Percentiles rank a stretch among this genome's conserved stretches.
Conservation (phyloP, 1,140 invertebrate species). For the Cardiocondyla obscurior region DNA sequence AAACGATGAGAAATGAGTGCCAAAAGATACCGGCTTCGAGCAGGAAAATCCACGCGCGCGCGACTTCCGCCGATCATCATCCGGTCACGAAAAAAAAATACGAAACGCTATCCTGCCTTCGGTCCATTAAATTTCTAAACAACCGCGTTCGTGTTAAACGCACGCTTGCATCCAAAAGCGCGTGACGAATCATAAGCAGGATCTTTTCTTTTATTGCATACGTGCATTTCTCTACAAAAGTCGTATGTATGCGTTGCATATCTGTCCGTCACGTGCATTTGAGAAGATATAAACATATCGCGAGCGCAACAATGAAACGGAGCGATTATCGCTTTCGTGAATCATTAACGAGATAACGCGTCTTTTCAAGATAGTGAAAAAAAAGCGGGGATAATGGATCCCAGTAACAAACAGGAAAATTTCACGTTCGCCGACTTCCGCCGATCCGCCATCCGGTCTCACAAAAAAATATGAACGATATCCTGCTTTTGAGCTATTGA, state of each 20-base stretch:
- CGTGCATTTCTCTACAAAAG: no score
- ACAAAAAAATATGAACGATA: background rate
- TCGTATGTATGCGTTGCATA: no score
- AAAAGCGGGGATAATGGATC: background rate
- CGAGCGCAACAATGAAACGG: no score
- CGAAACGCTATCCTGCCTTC: background rate
- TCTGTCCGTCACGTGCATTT: no score
- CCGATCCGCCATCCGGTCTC: slow-evolving; percentile 24
- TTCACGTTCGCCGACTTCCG: background rate
- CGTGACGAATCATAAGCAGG: background rate
- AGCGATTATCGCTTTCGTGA: no score
- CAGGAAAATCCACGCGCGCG: background rate
- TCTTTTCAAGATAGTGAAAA: background rate
- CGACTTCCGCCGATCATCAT: slow-evolving; percentile 36
- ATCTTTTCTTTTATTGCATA: no score
- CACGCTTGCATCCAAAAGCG: background rate
- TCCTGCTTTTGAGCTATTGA: slow-evolving; percentile 7
- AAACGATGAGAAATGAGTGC: background rate
- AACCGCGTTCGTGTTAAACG: background rate
- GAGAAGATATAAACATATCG: no score
- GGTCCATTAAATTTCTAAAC: background rate
- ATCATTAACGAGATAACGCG: no score
- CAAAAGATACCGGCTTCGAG: background rate
- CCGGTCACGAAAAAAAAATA: slow-evolving; percentile 25
- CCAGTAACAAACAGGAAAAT: background rate